phyloP scores from a whole-genome alignment of 2,113 vertebrate species.

The Lasiurus borealis region DNA sequence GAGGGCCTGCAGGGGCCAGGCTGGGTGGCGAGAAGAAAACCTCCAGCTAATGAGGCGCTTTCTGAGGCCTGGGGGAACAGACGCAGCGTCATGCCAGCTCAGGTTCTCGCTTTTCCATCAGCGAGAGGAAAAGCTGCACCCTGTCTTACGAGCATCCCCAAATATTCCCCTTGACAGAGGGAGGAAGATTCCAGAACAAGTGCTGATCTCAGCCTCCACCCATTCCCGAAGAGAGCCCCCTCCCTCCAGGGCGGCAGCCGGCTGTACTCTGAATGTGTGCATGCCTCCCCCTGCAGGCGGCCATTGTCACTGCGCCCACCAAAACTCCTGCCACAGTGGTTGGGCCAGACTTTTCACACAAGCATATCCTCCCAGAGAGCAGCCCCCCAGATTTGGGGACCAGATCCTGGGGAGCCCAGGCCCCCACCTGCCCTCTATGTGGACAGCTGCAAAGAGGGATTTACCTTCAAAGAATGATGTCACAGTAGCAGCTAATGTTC shows the following conservation, averaged over 20 bases:
- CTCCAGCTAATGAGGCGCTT: conserved; percentile 85
- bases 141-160: not conserved
- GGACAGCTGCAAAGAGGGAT: not conserved
- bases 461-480: not conserved
- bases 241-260: rapidly evolving
- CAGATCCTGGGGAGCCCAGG: not conserved
- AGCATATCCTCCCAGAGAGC: rapidly evolving
- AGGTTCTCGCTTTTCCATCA: conserved; percentile 48
- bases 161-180: not conserved
- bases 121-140: not conserved
- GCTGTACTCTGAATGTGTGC: not conserved
- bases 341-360: not conserved
- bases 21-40: conserved; percentile 87
- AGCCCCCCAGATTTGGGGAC: too few species aligned
- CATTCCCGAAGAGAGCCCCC: too few species aligned
- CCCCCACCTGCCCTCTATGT: not conserved
- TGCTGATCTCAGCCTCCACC: not conserved
- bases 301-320: not conserved
- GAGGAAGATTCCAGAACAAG: not conserved
- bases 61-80: not conserved
- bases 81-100: not conserved
- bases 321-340: rapidly evolving
- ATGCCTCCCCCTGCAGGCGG: conserved; percentile 63
- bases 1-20: conserved; percentile 84
- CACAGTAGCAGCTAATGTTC: not conserved